Percentiles rank a stretch among this genome's conserved stretches.
phyloP scores from a whole-genome alignment of 2,797 vertebrate species.

The Rachycentron canadum region DNA sequence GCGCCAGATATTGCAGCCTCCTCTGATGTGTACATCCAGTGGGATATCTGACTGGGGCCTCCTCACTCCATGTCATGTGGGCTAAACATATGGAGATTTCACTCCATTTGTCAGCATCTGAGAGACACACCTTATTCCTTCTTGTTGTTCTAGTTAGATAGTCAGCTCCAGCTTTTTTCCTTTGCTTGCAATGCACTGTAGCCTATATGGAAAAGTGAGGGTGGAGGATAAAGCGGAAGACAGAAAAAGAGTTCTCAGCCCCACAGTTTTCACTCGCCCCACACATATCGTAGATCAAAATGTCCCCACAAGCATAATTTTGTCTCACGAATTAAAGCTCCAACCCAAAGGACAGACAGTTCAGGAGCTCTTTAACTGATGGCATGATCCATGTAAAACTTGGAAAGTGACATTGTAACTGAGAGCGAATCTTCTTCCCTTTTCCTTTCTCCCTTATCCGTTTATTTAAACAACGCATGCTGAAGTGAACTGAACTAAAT shows the following conservation, averaged over 20 bases:
- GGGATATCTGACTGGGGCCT: not conserved
- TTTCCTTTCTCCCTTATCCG: not conserved
- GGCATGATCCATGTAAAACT: not conserved
- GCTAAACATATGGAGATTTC: not conserved
- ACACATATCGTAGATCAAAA: not conserved
- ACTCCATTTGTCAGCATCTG: not conserved
- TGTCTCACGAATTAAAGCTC: not conserved
- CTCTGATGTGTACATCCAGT: not conserved
- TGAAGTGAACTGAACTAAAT: not conserved
- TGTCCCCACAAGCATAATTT: not conserved
- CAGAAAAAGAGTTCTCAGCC: not conserved
- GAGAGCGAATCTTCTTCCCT: not conserved
- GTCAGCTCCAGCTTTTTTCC: not conserved
- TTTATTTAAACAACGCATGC: not conserved
- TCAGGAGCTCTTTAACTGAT: not conserved
- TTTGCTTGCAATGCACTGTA: not conserved
- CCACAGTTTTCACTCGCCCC: not conserved
- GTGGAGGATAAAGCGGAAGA: not conserved
- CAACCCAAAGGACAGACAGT: not conserved
- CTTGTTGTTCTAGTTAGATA: not conserved
- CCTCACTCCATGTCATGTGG: not conserved
- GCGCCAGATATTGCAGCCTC: constrained; percentile 50
- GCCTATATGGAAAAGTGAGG: not conserved
- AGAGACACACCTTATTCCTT: not conserved
- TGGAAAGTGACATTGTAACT: not conserved